Base-by-base conservation (phyloP, 2,113 vertebrate species). In the Misgurnus mizolepis region DNA sequence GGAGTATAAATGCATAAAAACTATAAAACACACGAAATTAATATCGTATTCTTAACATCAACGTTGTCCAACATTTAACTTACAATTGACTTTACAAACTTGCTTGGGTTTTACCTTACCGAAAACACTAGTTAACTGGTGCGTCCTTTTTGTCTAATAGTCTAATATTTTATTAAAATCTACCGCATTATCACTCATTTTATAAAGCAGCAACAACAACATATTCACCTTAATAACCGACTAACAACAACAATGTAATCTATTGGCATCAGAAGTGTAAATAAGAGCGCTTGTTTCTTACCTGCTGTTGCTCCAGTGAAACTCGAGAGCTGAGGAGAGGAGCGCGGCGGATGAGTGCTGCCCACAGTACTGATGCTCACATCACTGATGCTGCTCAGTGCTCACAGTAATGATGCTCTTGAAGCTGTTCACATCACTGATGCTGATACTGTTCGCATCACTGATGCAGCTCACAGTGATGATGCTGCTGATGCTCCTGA, bases 231-330 rank as follows among this genome's bases (percentile, higher is more conserved):
- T 49, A 11, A 18, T 14, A 22, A 15, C 45, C 41, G 71, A 45
- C 55, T 4, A 69, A 49, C 45, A 50, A 47, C 12, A 50, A 69
- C 50, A n/a, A 50, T 50, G 55, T 14, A 50, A 69, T 50, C 22
- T 50, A 50, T 1, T 67, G 12, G 7, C 55, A 17, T 7, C 12
- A 4, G 11, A 17, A 67, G 11, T 69, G 7, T 41, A 72, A 75
- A 75, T 62, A 49, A 17, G 14, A 64, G 43, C 61, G 43, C 41
- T 10, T 7, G 5, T 45, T 17, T 75, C 72, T 61, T 62, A 75
- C 72, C 72, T 64, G 72, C 58, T 73, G 71, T 73, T 61, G 71
- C 71, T 75, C 6, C 55, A 18, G 4, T 18, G 55, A 58, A 58
- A n/a, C 55, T 58, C 55, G 17, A 18, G 17, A 6, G 17, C 17